Percentiles rank a stretch among this genome's conserved stretches.
phyloP scores from a whole-genome alignment of 2,888 invertebrate genomes.

The Acleris laterana region DNA sequence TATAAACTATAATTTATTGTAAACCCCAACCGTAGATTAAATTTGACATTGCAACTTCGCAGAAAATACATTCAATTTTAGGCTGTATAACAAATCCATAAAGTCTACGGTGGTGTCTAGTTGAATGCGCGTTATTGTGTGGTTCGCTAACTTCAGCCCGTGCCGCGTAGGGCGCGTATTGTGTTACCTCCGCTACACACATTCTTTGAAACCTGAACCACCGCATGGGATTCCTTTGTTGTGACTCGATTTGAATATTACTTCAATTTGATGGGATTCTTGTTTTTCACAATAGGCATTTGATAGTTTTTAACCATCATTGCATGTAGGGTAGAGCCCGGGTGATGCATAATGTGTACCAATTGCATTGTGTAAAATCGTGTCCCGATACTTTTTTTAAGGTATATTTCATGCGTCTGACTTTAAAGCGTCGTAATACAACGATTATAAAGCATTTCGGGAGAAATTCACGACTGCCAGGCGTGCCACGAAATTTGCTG shows the following conservation, averaged over 20 bases:
- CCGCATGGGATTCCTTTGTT: constrained; percentile 76
- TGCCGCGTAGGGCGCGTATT: constrained; percentile 67
- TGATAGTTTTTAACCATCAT: constrained; percentile 4
- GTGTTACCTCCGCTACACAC: constrained; percentile 73
- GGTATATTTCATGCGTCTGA: constrained; percentile 49
- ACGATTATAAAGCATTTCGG: constrained; percentile 65
- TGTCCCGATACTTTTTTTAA: not conserved
- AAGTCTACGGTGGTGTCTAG: constrained; percentile 11
- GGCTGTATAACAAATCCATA: constrained; percentile 3
- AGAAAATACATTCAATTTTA: constrained; percentile 12
- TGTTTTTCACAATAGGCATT: constrained; percentile 46
- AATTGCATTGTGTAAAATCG: not conserved
- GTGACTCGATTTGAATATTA: constrained; percentile 78
- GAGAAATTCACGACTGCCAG: constrained; percentile 58
- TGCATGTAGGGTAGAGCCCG: not conserved
- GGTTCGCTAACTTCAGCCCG: constrained; percentile 49
- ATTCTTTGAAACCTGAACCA: constrained; percentile 76
- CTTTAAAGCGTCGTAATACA: constrained; percentile 64
- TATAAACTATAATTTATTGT: constrained; percentile 34
- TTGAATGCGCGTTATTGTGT: constrained; percentile 36
- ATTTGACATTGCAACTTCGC: constrained; percentile 22
- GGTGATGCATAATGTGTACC: no score
- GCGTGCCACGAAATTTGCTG: constrained; percentile 71
- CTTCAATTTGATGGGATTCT: constrained; percentile 70
- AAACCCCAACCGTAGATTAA: constrained; percentile 24